Percentiles rank a stretch among this genome's conserved stretches.
Evolutionary conservation across 2,797 vertebrate species (phyloP).

Genomic region (Rhadinocentrus ornatus): DNA sequence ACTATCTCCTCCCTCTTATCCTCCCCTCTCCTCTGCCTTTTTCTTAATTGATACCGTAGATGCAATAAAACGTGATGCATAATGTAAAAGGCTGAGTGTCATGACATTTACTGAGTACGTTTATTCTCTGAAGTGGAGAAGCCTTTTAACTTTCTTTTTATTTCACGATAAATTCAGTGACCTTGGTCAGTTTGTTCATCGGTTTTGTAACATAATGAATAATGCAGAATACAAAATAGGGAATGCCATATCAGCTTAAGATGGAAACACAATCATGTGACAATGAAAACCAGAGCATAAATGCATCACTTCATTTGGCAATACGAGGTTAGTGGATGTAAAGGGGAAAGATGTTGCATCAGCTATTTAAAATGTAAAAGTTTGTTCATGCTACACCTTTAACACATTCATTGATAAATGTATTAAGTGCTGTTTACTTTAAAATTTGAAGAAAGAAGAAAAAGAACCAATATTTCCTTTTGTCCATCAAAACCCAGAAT

Average conservation of each 20-base stretch:
- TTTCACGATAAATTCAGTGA: conserved; percentile 30
- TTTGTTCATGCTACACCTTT: too few species aligned
- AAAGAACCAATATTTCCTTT: too few species aligned
- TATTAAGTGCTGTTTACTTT: too few species aligned
- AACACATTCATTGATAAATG: too few species aligned
- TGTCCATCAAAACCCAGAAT: too few species aligned
- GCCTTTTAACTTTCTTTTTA: conserved; percentile 30
- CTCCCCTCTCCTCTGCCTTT: conserved; percentile 3
- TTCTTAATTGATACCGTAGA: conserved; percentile 49
- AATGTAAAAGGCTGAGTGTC: conserved; percentile 52
- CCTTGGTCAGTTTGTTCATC: conserved; percentile 42
- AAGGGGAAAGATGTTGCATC: neutral
- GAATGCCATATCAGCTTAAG: conserved; percentile 12
- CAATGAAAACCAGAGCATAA: neutral
- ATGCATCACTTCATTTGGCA: neutral
- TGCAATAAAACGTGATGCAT: conserved; percentile 46
- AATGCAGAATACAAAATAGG: conserved; percentile 19
- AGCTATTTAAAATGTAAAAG: too few species aligned
- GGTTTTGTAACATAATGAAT: conserved; percentile 45
- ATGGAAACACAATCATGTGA: conserved; percentile 11
- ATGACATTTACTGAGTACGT: conserved; percentile 62
- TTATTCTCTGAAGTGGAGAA: conserved; percentile 37
- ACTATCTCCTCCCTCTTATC: neutral
- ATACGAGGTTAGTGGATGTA: conserved; percentile 2
- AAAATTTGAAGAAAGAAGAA: too few species aligned